Percentiles rank a stretch among this genome's conserved stretches.
These are phyloP conservation scores for Sandelia bainsii DNA, from an alignment of 2,797 vertebrate species.

Conservation along the genomic window DNA sequence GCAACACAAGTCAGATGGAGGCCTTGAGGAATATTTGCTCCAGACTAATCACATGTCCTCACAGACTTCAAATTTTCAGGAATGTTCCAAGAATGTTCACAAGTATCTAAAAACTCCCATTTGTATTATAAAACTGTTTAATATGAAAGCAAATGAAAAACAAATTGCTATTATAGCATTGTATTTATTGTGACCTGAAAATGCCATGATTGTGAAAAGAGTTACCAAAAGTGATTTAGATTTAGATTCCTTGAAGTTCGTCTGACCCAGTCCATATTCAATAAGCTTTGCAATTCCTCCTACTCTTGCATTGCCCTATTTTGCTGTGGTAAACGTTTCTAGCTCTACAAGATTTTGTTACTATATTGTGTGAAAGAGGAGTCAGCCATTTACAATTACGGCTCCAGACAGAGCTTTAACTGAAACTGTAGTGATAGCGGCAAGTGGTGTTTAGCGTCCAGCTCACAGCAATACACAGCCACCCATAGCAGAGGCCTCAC, in stretches of 20 bases:
- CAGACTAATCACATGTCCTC: conserved; percentile 31
- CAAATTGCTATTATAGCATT: conserved; percentile 6
- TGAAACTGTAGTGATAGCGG: not conserved
- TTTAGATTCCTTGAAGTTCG: too few relatives aligned
- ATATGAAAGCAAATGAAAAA: conserved; percentile 24
- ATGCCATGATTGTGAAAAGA: too few relatives aligned
- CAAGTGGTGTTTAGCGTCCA: not conserved
- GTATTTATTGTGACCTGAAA: too few relatives aligned
- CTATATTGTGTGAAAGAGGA: not conserved
- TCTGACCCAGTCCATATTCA: too few relatives aligned
- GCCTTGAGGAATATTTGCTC: conserved; percentile 22
- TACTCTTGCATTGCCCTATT: not conserved
- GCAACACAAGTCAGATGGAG: conserved; percentile 16
- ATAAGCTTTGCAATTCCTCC: too few relatives aligned
- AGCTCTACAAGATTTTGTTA: not conserved
- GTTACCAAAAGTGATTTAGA: too few relatives aligned
- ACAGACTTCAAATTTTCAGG: conserved; percentile 19
- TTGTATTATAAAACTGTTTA: conserved; percentile 1
- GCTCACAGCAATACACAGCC: not conserved
- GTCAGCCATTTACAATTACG: not conserved
- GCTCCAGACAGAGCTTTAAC: not conserved
- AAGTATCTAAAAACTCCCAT: conserved; percentile 6
- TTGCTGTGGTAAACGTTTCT: not conserved
- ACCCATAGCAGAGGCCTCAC: not conserved
- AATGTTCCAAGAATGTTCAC: not conserved